Conservation (phyloP, 2,888 invertebrate species). For the Lasius platythorax region DNA sequence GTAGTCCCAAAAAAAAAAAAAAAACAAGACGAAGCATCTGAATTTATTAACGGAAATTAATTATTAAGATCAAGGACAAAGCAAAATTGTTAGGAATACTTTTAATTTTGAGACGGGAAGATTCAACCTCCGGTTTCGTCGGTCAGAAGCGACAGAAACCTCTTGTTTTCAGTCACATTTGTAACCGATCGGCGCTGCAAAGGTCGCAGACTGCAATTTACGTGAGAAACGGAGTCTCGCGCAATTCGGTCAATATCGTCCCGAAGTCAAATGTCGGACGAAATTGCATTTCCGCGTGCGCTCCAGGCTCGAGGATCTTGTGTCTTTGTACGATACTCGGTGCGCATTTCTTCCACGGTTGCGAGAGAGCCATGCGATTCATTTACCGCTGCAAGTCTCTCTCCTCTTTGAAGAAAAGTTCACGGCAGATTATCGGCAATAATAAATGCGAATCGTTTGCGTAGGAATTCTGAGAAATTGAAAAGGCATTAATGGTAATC, state of each 20-base stretch:
- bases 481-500: conserved; percentile 16
- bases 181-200: conserved; percentile 63
- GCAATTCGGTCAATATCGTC: conserved; percentile 71
- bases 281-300: conserved; percentile 68
- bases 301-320: not conserved
- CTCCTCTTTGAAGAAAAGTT: conserved; percentile 45
- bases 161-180: conserved; percentile 61
- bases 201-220: conserved; percentile 64
- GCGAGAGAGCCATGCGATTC: not conserved
- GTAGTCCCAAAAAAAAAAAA: not conserved
- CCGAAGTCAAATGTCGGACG: conserved; percentile 68
- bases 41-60: conserved; percentile 1
- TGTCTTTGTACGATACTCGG: not conserved
- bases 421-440: conserved; percentile 36
- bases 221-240: conserved; percentile 69
- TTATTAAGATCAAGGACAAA: conserved; percentile 41
- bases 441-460: conserved; percentile 26
- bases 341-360: conserved; percentile 16
- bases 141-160: conserved; percentile 17
- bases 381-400: conserved; percentile 28
- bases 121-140: not conserved
- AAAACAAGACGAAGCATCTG: no score
- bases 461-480: conserved; percentile 7
- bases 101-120: not conserved
- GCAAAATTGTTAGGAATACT: conserved; percentile 18